Evolutionary conservation across 64 coral and sea anemone species (phyloP).

Genomic region (Exaiptasia diaphana): DNA sequence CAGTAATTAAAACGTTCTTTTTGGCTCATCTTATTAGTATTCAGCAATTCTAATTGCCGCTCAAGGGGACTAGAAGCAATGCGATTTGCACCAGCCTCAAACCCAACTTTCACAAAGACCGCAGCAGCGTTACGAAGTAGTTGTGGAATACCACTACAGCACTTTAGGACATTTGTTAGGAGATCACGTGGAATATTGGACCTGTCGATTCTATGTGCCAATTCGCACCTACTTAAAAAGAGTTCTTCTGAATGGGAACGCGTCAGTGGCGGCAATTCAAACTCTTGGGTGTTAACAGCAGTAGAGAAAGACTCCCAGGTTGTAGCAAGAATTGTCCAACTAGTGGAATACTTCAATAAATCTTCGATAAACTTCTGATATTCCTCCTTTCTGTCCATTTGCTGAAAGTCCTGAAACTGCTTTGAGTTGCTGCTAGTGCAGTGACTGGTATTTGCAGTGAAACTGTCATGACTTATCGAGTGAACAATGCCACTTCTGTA

Average conservation of each 20-base stretch:
- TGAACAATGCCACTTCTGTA: no score
- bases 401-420: no score
- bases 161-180: neutral
- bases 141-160: slow-evolving; percentile 26
- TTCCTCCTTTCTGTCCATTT: neutral
- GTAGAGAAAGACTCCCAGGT: no score
- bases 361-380: neutral
- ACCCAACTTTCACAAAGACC: neutral
- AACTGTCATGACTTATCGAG: no score
- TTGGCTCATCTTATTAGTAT: neutral
- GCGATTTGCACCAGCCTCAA: neutral
- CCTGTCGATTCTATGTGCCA: no score
- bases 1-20: neutral
- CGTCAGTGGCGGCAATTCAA: no score
- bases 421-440: no score
- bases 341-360: neutral
- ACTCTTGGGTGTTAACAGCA: no score
- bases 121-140: neutral
- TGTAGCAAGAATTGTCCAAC: neutral
- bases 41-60: neutral
- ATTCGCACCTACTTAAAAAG: no score
- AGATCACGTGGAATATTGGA: no score
- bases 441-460: no score
- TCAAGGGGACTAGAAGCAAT: neutral
- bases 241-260: no score